phyloP scores from a whole-genome alignment of 2,113 vertebrate genomes.

The Oncorhynchus nerka region DNA sequence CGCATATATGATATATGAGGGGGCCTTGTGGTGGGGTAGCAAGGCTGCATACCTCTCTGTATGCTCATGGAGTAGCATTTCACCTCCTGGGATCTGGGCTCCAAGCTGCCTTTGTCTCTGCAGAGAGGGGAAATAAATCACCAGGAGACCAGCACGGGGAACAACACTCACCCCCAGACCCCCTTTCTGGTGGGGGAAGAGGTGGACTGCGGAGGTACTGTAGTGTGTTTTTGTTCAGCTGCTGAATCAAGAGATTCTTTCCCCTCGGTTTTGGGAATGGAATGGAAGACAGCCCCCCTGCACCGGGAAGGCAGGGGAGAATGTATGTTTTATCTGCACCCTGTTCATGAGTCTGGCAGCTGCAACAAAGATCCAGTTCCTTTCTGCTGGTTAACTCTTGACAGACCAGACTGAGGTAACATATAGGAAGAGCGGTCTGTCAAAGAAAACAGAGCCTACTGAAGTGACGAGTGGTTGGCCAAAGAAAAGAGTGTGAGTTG shows the following conservation, averaged over 20 bases:
- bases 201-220: constrained; percentile 12
- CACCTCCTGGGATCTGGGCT: constrained; percentile 53
- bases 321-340: constrained; percentile 12
- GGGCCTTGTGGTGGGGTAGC: constrained; percentile 17
- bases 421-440: too few species aligned
- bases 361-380: neutral
- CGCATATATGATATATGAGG: constrained; percentile 61
- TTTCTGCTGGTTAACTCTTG: constrained; percentile 9
- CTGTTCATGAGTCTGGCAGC: constrained; percentile 43
- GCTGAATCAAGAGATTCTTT: constrained; percentile 31
- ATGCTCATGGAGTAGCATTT: constrained; percentile 61
- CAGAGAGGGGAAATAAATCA: constrained; percentile 59
- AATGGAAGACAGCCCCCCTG: constrained; percentile 22
- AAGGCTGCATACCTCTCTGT: constrained; percentile 59
- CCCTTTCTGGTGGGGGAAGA: neutral
- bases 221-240: constrained; percentile 17
- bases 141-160: constrained; percentile 28
- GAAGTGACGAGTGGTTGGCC: too few species aligned
- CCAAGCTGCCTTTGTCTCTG: constrained; percentile 48
- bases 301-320: constrained; percentile 6
- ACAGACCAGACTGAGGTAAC: too few species aligned
- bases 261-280: constrained; percentile 3
- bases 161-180: constrained; percentile 16
- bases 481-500: neutral
- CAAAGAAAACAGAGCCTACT: too few species aligned